Evolutionary conservation across 1,140 invertebrate genomes (phyloP), one percentile per base, ranked within the genome.

Genomic region (Euglossa dilemma): DNA sequence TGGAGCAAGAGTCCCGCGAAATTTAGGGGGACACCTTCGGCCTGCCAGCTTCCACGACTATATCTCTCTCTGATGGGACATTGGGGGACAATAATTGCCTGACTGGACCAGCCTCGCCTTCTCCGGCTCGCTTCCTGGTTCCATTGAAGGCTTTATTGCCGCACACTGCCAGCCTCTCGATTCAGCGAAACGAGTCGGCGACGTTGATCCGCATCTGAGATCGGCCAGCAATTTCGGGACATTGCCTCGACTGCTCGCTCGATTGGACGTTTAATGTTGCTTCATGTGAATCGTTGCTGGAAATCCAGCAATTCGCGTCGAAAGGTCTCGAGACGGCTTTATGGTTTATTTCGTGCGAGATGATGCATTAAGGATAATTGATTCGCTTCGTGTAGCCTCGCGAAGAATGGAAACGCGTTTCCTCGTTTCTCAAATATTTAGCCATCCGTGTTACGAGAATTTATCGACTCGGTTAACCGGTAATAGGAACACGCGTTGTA

Each of bases 41-140:
- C 54, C 80, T 74, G 76, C 59, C 67, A 71, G 72, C 69, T 83
- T 82, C 72, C 76, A 57, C 45, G 57, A 45, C 83, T 80, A 86
- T 90, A 89, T 90, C 80, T 91, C 84, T 87, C 80, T 56, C 20
- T 84, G 90, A 90, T 90, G 86, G 88, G 80, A 86, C 90, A 87
- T 90, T 20, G 54, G 91, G 85, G 89, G 91, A 90, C 84, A 91
- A 91, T 91, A 91, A 91, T 90, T 90, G 80, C 76, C 63, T 69
- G 23, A 67, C 63, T 72, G 82, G 57, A 20, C 36, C 63, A 57
- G 36, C 66, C 69, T 63, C 59, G 70, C 9, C 47, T 72, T 84
- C 78, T 54, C 52, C 28, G 18, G 63, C 50, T 61, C 66, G 66
- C 73, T 75, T 52, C 71, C 54, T 57, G 50, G 70, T 73, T 69